A percentile compares a stretch with the other conserved stretches of the same genome.
Evolutionary conservation across 1,140 invertebrate species (phyloP).

Genomic region (Arion vulgaris): DNA sequence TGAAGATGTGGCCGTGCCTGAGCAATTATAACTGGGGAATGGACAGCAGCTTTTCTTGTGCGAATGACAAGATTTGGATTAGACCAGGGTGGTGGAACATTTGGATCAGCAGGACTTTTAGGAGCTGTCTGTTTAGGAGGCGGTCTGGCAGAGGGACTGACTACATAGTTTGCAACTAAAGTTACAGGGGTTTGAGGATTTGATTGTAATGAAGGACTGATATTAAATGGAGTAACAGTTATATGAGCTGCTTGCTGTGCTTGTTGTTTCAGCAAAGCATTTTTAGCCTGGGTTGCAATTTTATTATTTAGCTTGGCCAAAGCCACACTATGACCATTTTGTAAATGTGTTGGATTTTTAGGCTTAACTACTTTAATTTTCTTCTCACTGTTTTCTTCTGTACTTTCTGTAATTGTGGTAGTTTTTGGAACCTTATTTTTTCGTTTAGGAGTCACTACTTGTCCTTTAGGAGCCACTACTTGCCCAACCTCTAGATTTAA

Average conservation of each 20-base stretch:
- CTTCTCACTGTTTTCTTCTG: slow-evolving; percentile 31
- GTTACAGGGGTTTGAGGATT: slow-evolving; percentile 2
- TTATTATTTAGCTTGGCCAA: slow-evolving; percentile 18
- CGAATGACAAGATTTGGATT: slow-evolving; percentile 76
- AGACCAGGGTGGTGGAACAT: slow-evolving; percentile 70
- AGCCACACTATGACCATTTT: slow-evolving; percentile 26
- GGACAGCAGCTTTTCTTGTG: slow-evolving; percentile 72
- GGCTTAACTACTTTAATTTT: not conserved
- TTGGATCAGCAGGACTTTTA: slow-evolving; percentile 28
- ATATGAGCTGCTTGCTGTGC: slow-evolving; percentile 31
- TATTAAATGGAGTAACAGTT: not conserved
- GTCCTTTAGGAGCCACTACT: not conserved
- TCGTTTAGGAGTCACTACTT: not conserved
- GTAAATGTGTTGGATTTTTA: slow-evolving; percentile 4
- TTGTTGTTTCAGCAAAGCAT: slow-evolving; percentile 37
- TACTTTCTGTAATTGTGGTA: slow-evolving; percentile 15
- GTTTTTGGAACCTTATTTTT: not conserved
- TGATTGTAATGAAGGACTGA: not conserved
- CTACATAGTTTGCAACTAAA: slow-evolving; percentile 26
- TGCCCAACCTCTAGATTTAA: not conserved
- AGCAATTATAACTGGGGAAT: slow-evolving; percentile 47
- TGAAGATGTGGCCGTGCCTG: not conserved
- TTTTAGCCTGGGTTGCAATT: slow-evolving; percentile 29
- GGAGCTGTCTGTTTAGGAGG: slow-evolving; percentile 30
- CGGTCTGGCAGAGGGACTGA: slow-evolving; percentile 38